Percentiles rank a stretch among this genome's conserved stretches.
Conservation (phyloP, 2,797 vertebrate species). For the Macroramphosus scolopax region DNA sequence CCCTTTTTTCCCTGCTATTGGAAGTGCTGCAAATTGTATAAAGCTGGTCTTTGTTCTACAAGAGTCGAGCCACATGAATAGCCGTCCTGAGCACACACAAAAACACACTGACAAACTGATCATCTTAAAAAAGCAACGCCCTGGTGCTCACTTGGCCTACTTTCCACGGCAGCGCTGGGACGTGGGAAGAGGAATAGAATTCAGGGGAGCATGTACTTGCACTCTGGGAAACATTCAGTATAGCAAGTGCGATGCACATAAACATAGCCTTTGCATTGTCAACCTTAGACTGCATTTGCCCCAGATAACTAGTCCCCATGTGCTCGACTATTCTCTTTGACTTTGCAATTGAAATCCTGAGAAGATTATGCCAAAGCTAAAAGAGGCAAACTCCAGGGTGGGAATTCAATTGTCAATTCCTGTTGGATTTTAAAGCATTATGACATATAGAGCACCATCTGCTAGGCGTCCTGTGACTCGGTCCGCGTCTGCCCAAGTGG, state of each 20-base stretch:
- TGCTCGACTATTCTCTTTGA: slow-evolving; percentile 74
- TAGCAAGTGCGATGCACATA: slow-evolving; percentile 74
- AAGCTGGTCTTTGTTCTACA: slow-evolving; percentile 77
- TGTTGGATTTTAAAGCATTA: slow-evolving; percentile 77
- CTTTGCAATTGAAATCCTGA: slow-evolving; percentile 79
- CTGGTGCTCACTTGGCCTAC: slow-evolving; percentile 80
- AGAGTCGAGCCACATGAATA: slow-evolving; percentile 72
- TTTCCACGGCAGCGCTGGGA: slow-evolving; percentile 76
- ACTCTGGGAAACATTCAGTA: slow-evolving; percentile 75
- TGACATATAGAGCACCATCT: slow-evolving; percentile 76
- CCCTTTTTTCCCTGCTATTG: slow-evolving; percentile 60
- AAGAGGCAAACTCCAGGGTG: slow-evolving; percentile 75
- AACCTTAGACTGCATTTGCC: slow-evolving; percentile 76
- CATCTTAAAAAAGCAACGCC: slow-evolving; percentile 80
- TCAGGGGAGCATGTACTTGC: slow-evolving; percentile 76
- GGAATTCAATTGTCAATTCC: slow-evolving; percentile 78
- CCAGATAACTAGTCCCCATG: slow-evolving; percentile 78
- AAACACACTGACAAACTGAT: slow-evolving; percentile 79
- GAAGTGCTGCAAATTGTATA: slow-evolving; percentile 78
- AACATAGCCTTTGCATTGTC: slow-evolving; percentile 78
- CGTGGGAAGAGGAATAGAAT: slow-evolving; percentile 77
- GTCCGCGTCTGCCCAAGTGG: slow-evolving; percentile 53
- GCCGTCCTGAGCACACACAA: slow-evolving; percentile 58
- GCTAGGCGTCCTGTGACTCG: slow-evolving; percentile 60
- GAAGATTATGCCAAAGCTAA: slow-evolving; percentile 77